A percentile compares a stretch with the other conserved stretches of the same genome.
Evolutionary conservation across 2,888 invertebrate species (phyloP).

Genomic region (Nemoura dubitans): DNA sequence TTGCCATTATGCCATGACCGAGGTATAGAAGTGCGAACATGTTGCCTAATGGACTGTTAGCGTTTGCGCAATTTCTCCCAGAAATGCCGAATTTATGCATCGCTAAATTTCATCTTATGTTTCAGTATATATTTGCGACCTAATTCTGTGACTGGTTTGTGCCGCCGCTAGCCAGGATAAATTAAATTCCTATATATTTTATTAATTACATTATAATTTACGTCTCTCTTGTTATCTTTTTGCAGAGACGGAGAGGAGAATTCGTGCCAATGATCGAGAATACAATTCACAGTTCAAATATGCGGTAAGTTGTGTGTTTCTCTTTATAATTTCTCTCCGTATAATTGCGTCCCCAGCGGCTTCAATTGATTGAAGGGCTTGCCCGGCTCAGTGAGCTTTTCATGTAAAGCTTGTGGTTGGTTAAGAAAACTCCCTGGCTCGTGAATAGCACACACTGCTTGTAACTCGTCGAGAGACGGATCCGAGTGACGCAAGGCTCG

Average conservation of each 20-base stretch:
- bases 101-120: not conserved
- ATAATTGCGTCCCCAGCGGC: too few relatives aligned
- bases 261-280: conserved; percentile 94
- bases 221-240: not conserved
- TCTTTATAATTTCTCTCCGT: not conserved
- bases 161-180: not conserved
- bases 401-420: not conserved
- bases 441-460: not conserved
- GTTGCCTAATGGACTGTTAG: not conserved
- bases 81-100: not conserved
- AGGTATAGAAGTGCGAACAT: not conserved
- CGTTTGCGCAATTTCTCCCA: not conserved
- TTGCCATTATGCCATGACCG: not conserved
- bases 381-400: not conserved
- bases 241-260: conserved; percentile 96
- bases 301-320: conserved; percentile 80
- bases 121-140: too few relatives aligned
- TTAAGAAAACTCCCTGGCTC: not conserved
- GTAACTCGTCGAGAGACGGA: not conserved
- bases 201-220: not conserved
- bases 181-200: not conserved
- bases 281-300: conserved; percentile 98
- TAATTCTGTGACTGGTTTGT: too few relatives aligned
- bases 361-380: too few relatives aligned
- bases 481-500: not conserved